These are phyloP conservation scores for Brachymystax lenok DNA, from an alignment of 2,797 vertebrate species.

Conservation along the genomic window DNA sequence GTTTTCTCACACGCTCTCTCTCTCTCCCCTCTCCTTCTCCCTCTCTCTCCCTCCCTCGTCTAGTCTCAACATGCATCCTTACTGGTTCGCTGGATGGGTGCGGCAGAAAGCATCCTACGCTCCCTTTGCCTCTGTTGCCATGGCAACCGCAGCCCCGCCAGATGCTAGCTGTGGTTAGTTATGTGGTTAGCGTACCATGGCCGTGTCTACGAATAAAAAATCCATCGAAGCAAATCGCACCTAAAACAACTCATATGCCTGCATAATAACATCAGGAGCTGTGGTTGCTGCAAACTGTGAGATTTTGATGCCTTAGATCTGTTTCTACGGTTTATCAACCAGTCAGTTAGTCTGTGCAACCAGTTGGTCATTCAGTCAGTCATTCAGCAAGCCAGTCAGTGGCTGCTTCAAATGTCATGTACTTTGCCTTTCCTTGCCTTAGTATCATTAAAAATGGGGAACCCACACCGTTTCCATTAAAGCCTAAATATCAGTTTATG, in stretches of 20 bases:
- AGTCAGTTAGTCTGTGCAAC: no score
- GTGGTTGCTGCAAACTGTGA: neutral
- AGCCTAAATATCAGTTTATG: neutral
- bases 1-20: no score
- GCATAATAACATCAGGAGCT: neutral
- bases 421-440: neutral
- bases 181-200: constrained; percentile 25
- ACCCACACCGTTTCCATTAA: constrained; percentile 5
- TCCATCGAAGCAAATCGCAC: constrained; percentile 9
- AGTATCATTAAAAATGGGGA: neutral
- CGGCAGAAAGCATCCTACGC: constrained; percentile 18
- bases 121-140: constrained; percentile 64
- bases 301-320: neutral
- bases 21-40: no score
- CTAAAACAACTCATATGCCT: neutral
- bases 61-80: constrained; percentile 7
- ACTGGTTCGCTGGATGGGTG: constrained; percentile 30
- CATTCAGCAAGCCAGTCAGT: neutral
- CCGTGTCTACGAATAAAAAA: constrained; percentile 32
- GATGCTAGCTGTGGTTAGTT: constrained; percentile 50
- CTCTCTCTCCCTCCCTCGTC: constrained; percentile 4
- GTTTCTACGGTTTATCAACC: neutral
- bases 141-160: constrained; percentile 53
- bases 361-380: neutral
- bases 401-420: neutral